Evolutionary conservation across 2,113 vertebrate species (phyloP).

Genomic region (Aviceda subcristata): DNA sequence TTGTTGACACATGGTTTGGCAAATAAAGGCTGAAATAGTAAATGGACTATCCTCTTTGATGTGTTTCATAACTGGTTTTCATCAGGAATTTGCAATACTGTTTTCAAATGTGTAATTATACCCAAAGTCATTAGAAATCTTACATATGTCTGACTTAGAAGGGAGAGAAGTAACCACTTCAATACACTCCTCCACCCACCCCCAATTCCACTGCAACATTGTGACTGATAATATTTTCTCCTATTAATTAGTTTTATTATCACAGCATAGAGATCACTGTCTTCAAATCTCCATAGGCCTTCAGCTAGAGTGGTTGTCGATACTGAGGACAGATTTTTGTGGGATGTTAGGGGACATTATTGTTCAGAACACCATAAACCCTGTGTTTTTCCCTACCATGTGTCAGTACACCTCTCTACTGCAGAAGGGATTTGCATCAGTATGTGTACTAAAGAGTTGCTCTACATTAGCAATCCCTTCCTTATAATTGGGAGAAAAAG

Average conservation of each 20-base stretch:
- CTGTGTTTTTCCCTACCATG: neutral
- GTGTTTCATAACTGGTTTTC: neutral
- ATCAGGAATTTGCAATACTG: slow-evolving; percentile 1
- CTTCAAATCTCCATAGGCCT: neutral
- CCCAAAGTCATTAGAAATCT: neutral
- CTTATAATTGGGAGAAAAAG: neutral
- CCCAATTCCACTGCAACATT: neutral
- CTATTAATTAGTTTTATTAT: neutral
- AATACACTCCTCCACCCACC: neutral
- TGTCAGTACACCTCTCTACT: neutral
- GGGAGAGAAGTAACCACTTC: neutral
- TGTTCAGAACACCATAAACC: neutral
- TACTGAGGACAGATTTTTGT: neutral
- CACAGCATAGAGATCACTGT: neutral
- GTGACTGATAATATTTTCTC: neutral
- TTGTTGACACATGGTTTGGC: slow-evolving; percentile 10
- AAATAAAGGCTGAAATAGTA: slow-evolving; percentile 27
- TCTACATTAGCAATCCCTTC: neutral
- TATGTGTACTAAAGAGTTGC: neutral
- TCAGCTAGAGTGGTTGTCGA: neutral
- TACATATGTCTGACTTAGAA: neutral
- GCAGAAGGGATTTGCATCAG: neutral
- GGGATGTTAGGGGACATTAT: neutral
- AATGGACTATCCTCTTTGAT: neutral
- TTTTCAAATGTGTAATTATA: neutral